Percentiles rank a stretch among this genome's conserved stretches.
phyloP scores from a whole-genome alignment of 2,888 invertebrate species.

The Cryptus armator region DNA sequence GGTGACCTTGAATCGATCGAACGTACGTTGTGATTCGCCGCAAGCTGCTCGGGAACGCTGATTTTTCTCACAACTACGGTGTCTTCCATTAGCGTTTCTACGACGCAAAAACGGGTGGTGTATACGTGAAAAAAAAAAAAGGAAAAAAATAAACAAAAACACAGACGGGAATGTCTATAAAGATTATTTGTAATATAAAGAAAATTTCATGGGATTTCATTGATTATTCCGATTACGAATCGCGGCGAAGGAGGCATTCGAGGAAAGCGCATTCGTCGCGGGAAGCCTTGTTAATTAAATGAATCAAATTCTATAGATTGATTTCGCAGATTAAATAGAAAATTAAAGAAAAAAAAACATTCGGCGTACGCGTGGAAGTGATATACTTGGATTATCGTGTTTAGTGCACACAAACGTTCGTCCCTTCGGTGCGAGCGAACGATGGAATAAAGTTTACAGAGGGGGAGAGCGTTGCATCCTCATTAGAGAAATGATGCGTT shows the following conservation, averaged over 20 bases:
- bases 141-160: background rate
- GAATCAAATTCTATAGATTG: constrained; percentile 31
- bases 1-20: constrained; percentile 68
- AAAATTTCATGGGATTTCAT: background rate
- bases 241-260: background rate
- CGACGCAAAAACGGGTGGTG: background rate
- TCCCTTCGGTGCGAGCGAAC: background rate
- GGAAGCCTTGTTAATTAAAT: constrained; percentile 33
- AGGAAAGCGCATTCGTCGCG: background rate
- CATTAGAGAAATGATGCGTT: constrained; percentile 47
- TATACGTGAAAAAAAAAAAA: background rate
- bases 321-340: constrained; percentile 17
- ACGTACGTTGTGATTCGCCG: constrained; percentile 22
- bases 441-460: constrained; percentile 16
- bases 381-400: constrained; percentile 18
- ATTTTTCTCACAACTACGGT: background rate
- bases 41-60: constrained; percentile 22
- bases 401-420: background rate
- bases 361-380: constrained; percentile 5
- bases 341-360: constrained; percentile 19
- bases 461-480: constrained; percentile 13
- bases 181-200: background rate
- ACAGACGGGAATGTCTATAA: background rate
- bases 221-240: background rate
- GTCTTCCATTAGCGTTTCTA: background rate